These are phyloP conservation scores for Himalopsyche kuldschensis DNA, from an alignment of 2,888 invertebrate genomes.

Conservation along the genomic window DNA sequence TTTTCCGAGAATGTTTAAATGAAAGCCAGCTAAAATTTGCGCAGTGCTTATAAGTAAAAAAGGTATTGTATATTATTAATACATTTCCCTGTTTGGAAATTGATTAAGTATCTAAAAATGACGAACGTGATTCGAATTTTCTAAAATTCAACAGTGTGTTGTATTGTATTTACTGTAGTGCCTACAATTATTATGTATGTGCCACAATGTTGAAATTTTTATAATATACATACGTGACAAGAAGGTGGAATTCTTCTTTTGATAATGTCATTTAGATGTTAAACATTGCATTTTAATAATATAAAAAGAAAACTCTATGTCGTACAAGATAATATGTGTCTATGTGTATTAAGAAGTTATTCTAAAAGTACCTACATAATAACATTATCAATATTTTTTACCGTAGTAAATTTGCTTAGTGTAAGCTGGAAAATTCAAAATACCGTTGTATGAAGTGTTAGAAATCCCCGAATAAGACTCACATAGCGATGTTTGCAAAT, in stretches of 20 bases:
- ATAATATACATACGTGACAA: neutral
- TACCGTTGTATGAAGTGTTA: neutral
- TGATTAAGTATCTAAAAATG: neutral
- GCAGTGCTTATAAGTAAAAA: neutral
- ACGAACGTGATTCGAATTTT: neutral
- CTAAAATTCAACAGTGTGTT: conserved; percentile 2
- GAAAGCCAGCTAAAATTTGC: neutral
- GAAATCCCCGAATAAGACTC: neutral
- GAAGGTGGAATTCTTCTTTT: neutral
- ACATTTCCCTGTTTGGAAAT: neutral
- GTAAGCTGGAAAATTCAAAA: neutral
- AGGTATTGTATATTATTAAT: neutral
- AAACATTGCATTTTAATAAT: neutral
- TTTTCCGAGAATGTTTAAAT: neutral
- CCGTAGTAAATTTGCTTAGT: neutral
- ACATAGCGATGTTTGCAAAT: neutral
- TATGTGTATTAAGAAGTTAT: conserved; percentile 14
- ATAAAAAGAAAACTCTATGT: conserved; percentile 8
- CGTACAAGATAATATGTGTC: conserved; percentile 3
- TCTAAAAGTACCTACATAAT: conserved; percentile 15
- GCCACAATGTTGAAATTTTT: conserved; percentile 22
- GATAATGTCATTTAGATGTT: neutral
- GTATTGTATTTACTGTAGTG: conserved; percentile 34
- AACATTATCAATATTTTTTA: neutral
- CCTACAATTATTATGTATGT: conserved; percentile 33